Evolutionary conservation across 2,797 vertebrate species (phyloP), one percentile per base, ranked within the genome.

Genomic region (Pogoniulus pusillus): DNA sequence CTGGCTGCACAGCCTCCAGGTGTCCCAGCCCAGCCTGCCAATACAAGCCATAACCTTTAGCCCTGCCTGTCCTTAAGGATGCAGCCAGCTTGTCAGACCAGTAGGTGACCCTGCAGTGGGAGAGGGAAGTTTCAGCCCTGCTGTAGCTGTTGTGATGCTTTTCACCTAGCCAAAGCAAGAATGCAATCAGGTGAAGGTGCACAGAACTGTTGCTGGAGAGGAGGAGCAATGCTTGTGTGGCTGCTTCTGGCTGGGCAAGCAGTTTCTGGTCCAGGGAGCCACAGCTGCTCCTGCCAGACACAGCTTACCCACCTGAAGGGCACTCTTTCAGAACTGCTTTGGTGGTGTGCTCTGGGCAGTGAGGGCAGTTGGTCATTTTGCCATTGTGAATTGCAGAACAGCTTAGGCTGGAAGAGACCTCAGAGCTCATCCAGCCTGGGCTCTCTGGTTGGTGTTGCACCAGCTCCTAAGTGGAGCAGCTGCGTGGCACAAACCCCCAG

Each of bases 291-390:
- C 32, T 70, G 57, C 47, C 29, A 54, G 23, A 55, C 9, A 30
- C 53, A 51, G 19, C 2, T 74, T 34, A 57, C 10, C 16, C 27
- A 16, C 30, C 43, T 79, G 8, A 71, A 68, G 35, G 47, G 41
- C 63, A n/a, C 8, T 37, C 10, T 16, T 68, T 74, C 66, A 15
- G 35, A 35, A 35, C 34, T 35, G 34, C 34, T 35, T 34, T 35
- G 35, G 35, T 35, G 34, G 34, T 35, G 83, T 64, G 71, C 4
- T 79, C 39, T 27, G 23, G 78, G 84, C 64, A 68, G 30, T 85
- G 32, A 92, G 87, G 66, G 68, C 77, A 84, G 82, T 58, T 54
- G 65, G 74, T 82, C 60, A 37, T 91, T 95, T 92, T 89, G 70
- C 27, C 77, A 43, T 78, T 82, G 65, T 74, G 82, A 82, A 64